A percentile compares a stretch with the other conserved stretches of the same genome.
These are phyloP conservation scores for Diarsia rubi DNA, from an alignment of 2,888 invertebrate genomes.

Conservation along the genomic window DNA sequence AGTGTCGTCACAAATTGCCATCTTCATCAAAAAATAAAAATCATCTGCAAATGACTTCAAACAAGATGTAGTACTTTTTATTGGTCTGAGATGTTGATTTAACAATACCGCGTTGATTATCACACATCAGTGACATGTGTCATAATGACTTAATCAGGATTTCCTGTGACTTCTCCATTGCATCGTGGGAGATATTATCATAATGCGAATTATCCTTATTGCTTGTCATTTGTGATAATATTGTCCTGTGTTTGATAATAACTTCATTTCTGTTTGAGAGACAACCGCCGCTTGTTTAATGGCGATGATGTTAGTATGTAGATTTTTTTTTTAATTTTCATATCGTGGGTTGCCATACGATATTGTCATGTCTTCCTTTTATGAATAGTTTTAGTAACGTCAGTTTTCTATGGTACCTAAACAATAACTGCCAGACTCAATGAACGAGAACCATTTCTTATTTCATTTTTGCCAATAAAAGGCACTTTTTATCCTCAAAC, in stretches of 20 bases:
- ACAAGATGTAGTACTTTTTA: slow-evolving; percentile 30
- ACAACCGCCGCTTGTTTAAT: slow-evolving; percentile 1
- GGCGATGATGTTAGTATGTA: not conserved
- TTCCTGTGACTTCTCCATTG: slow-evolving; percentile 63
- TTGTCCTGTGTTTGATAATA: slow-evolving; percentile 43
- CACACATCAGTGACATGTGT: slow-evolving; percentile 63
- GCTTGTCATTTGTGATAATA: slow-evolving; percentile 50
- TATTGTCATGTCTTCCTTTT: not conserved
- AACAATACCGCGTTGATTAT: slow-evolving; percentile 68
- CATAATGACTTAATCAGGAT: slow-evolving; percentile 82
- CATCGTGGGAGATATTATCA: slow-evolving; percentile 16
- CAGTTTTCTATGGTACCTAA: not conserved
- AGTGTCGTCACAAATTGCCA: not conserved
- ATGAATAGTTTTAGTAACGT: not conserved
- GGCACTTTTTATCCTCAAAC: not conserved
- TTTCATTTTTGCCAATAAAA: not conserved
- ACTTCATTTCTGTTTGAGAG: slow-evolving; percentile 29
- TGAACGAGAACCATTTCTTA: not conserved
- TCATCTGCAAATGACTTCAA: slow-evolving; percentile 16
- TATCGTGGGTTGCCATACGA: not conserved
- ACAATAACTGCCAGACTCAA: not conserved
- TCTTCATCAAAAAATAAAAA: not conserved
- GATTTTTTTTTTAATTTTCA: not conserved
- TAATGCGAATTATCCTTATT: slow-evolving; percentile 58
- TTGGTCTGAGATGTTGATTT: too few relatives aligned